Evolutionary conservation across 2,113 vertebrate genomes (phyloP).

Genomic region (Litocranius walleri): DNA sequence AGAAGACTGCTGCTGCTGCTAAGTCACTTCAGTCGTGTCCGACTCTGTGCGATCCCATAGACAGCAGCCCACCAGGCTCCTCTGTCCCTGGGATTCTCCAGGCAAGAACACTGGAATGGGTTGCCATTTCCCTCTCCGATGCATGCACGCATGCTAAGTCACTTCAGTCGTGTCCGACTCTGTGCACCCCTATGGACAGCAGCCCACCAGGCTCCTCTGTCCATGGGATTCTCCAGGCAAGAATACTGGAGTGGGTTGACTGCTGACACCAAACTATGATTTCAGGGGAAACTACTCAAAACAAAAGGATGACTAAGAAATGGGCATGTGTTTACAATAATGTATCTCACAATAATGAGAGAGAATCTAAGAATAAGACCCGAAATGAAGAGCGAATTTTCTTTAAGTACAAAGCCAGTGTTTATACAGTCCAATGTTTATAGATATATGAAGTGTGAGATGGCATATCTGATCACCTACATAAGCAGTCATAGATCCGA

Average conservation of each 20-base stretch:
- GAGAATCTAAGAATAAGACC: not conserved
- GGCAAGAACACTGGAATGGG: not conserved
- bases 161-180: rapidly evolving
- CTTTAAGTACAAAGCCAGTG: not conserved
- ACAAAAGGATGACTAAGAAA: not conserved
- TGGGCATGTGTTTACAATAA: not conserved
- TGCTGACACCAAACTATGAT: not conserved
- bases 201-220: not conserved
- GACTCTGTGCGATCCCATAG: rapidly evolving
- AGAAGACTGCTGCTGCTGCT: not conserved
- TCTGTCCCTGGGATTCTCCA: not conserved
- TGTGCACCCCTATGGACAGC: not conserved
- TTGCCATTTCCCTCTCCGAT: not conserved
- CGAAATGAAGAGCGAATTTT: not conserved
- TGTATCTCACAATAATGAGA: not conserved
- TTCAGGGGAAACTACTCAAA: not conserved
- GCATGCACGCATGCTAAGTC: not conserved
- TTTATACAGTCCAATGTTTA: not conserved
- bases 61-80: not conserved
- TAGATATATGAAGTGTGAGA: not conserved
- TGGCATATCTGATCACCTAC: not conserved
- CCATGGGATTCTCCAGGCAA: not conserved
- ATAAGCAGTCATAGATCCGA: not conserved
- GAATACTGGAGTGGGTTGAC: not conserved
- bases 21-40: not conserved